phyloP scores from a whole-genome alignment of 2,113 vertebrate genomes.

The Cyprinodon tularosa region DNA sequence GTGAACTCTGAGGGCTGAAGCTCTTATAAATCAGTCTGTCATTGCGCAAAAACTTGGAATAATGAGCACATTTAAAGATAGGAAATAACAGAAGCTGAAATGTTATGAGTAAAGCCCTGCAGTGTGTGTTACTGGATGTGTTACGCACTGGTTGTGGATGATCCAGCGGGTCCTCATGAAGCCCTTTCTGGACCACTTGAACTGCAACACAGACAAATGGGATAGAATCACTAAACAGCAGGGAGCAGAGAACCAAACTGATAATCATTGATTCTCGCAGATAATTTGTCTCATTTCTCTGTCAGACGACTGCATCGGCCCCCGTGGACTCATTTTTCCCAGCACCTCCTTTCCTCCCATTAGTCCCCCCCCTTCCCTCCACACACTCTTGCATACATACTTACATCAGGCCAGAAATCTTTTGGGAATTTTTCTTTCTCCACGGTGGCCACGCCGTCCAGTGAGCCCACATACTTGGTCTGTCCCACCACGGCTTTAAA shows the following conservation, averaged over 20 bases:
- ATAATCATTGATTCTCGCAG: constrained; percentile 69
- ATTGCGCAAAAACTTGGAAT: no score
- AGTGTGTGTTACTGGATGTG: background rate
- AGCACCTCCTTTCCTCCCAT: constrained; percentile 49
- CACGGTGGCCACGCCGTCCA: constrained; percentile 74
- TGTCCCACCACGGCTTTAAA: constrained; percentile 76
- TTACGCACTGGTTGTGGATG: constrained; percentile 83
- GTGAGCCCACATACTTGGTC: constrained; percentile 70
- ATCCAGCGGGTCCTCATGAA: constrained; percentile 86
- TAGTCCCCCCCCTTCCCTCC: constrained; percentile 14
- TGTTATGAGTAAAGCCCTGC: background rate
- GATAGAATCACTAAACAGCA: constrained; percentile 59
- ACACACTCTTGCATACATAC: constrained; percentile 54
- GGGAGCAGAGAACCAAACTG: constrained; percentile 53
- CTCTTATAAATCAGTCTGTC: background rate
- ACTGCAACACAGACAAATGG: constrained; percentile 75
- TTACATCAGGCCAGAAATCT: constrained; percentile 83
- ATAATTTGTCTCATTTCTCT: constrained; percentile 76
- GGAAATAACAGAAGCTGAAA: background rate
- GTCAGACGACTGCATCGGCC: constrained; percentile 59
- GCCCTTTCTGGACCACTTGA: constrained; percentile 87
- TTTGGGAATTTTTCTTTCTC: constrained; percentile 84
- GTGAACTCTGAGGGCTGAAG: background rate
- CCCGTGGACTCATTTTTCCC: constrained; percentile 67
- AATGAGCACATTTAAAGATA: background rate